These are phyloP conservation scores for Stenotaenia linearis DNA, from an alignment of 2,888 invertebrate genomes.

Conservation along the genomic window DNA sequence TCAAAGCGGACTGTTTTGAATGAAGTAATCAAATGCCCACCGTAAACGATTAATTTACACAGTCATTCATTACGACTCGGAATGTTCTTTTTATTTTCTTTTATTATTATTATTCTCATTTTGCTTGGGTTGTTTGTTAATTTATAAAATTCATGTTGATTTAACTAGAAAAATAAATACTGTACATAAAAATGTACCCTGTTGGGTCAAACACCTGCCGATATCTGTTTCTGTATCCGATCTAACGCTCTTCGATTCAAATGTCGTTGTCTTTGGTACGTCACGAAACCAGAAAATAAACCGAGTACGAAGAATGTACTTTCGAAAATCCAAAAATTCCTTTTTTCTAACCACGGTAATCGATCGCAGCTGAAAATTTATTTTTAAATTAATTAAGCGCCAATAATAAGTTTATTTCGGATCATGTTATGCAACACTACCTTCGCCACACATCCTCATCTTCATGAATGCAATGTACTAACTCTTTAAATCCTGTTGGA, in stretches of 20 bases:
- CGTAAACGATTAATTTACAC: not conserved
- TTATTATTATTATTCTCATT: not conserved
- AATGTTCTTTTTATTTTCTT: not conserved
- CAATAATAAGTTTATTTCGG: too few species aligned
- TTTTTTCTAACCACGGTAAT: conserved; percentile 76
- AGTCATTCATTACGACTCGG: not conserved
- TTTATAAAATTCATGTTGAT: not conserved
- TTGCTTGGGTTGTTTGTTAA: too few species aligned
- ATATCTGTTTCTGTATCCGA: conserved; percentile 64
- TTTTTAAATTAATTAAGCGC: too few species aligned
- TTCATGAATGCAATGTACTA: conserved; percentile 65
- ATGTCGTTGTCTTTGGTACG: conserved; percentile 60
- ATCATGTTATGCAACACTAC: too few species aligned
- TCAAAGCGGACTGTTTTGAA: not conserved
- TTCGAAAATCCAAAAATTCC: conserved; percentile 76
- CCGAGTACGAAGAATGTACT: conserved; percentile 62
- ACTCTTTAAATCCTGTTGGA: conserved; percentile 76
- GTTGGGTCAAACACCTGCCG: conserved; percentile 53
- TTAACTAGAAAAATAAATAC: not conserved
- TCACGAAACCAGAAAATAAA: conserved; percentile 59
- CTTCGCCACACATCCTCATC: conserved; percentile 70
- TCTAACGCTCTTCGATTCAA: conserved; percentile 62
- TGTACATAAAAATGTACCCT: not conserved
- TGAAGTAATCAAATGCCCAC: too few species aligned
- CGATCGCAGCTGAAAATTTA: conserved; percentile 72